phyloP scores from a whole-genome alignment of 2,888 invertebrate species.

The Drosophila nigricruria region DNA sequence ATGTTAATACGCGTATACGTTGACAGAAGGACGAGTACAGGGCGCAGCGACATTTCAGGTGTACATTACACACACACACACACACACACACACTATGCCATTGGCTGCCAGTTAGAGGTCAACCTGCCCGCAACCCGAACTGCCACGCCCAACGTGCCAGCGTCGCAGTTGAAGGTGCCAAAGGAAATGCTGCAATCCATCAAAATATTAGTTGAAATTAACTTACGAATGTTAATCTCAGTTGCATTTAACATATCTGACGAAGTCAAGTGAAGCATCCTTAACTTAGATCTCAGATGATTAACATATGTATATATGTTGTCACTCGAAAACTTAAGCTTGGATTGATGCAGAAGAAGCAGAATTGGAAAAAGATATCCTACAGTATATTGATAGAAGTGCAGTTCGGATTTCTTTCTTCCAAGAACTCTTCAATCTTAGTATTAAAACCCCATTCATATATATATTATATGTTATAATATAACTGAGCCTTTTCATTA shows the following conservation, averaged over 20 bases:
- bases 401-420: neutral
- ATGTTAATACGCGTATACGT: conserved; percentile 62
- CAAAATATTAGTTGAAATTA: conserved; percentile 13
- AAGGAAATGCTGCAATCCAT: conserved; percentile 6
- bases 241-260: neutral
- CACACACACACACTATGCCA: conserved; percentile 28
- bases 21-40: conserved; percentile 17
- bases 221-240: conserved; percentile 2
- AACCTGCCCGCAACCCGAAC: conserved; percentile 13
- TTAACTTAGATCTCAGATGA: neutral
- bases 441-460: too few relatives aligned
- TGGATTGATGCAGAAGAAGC: neutral
- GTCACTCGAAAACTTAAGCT: neutral
- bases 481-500: too few relatives aligned
- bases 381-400: neutral
- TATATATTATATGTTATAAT: too few relatives aligned
- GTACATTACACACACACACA: conserved; percentile 53
- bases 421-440: neutral
- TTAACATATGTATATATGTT: neutral
- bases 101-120: conserved; percentile 56
- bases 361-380: neutral
- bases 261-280: neutral
- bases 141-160: conserved; percentile 7
- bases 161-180: conserved; percentile 34
- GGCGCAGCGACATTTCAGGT: conserved; percentile 45